These are phyloP conservation scores for Tetragonula clypearis DNA, from an alignment of 1,140 invertebrate species.

Conservation along the genomic window DNA sequence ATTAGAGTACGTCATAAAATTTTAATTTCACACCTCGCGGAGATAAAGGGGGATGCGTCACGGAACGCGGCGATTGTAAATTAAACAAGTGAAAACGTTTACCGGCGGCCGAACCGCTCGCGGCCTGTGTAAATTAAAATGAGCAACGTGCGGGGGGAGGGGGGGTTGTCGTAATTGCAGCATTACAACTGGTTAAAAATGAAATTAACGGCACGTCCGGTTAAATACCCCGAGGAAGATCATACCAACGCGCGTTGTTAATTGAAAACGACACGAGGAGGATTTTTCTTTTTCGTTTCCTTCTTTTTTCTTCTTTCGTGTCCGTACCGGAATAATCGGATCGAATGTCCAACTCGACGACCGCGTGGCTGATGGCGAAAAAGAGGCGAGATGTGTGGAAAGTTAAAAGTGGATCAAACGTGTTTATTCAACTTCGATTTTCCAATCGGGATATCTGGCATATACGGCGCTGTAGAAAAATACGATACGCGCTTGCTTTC, in stretches of 20 bases:
- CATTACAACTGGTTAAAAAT: slow-evolving; percentile 55
- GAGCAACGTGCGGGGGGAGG: not conserved
- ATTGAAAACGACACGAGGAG: slow-evolving; percentile 40
- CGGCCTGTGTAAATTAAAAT: slow-evolving; percentile 39
- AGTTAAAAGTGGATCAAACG: not conserved
- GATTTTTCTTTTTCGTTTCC: not conserved
- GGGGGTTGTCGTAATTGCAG: slow-evolving; percentile 41
- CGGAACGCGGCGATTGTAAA: slow-evolving; percentile 36
- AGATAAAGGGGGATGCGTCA: slow-evolving; percentile 43
- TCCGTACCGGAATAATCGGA: not conserved
- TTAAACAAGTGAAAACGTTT: slow-evolving; percentile 51
- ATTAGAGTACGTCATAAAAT: slow-evolving; percentile 48
- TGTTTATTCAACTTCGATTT: not conserved
- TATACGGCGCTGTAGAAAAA: not conserved
- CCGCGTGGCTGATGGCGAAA: not conserved
- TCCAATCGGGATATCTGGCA: not conserved
- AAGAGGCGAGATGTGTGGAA: not conserved
- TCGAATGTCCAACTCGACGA: not conserved
- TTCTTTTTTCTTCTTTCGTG: not conserved
- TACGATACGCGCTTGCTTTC: not conserved
- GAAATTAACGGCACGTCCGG: slow-evolving; percentile 37
- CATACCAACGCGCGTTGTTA: slow-evolving; percentile 16
- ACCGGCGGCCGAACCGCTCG: slow-evolving; percentile 2
- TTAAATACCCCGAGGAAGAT: slow-evolving; percentile 37
- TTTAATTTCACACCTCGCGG: slow-evolving; percentile 45